phyloP scores from a whole-genome alignment of 2,113 vertebrate genomes.

The Rhipidura dahli region DNA sequence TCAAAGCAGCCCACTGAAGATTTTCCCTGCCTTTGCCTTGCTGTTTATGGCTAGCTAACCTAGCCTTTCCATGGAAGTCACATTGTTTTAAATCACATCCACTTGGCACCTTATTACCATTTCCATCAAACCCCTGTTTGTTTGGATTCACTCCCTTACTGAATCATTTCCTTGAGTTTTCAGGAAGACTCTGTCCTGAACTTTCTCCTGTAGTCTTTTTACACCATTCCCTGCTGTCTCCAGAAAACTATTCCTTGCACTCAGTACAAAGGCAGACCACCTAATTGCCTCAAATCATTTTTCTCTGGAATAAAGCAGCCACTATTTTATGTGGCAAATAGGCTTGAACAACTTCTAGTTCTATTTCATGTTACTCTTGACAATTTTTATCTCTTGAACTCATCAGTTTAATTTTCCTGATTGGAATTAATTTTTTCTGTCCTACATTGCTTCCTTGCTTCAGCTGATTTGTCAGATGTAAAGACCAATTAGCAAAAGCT shows the following conservation, averaged over 20 bases:
- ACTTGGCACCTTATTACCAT: constrained; percentile 24
- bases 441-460: neutral
- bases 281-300: neutral
- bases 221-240: neutral
- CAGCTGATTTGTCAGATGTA: neutral
- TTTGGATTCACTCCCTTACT: constrained; percentile 45
- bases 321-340: neutral
- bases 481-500: neutral
- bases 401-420: neutral
- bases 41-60: neutral
- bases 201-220: neutral
- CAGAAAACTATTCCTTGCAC: neutral
- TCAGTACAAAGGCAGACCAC: neutral
- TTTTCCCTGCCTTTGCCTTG: neutral
- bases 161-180: constrained; percentile 49
- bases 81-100: constrained; percentile 26
- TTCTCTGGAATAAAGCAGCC: neutral
- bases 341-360: neutral
- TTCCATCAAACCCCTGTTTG: constrained; percentile 25
- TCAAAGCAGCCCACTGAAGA: neutral
- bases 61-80: neutral
- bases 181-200: neutral
- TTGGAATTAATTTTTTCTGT: neutral
- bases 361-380: neutral
- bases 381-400: neutral